A percentile compares a stretch with the other conserved stretches of the same genome.
Evolutionary conservation across 2,797 vertebrate genomes (phyloP).

Genomic region (Podarcis siculus): DNA sequence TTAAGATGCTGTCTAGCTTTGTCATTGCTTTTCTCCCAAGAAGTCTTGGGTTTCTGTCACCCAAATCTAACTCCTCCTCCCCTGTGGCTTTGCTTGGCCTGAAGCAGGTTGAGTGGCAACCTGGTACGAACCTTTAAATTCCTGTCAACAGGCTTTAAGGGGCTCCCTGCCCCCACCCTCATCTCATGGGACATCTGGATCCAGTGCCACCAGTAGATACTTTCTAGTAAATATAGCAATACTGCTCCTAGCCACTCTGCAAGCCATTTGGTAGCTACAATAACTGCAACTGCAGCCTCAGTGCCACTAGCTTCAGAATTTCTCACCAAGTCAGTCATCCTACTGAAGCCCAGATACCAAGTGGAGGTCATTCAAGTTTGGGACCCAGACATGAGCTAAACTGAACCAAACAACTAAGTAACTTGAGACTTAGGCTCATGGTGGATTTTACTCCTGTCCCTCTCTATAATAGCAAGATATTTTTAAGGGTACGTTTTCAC

Average conservation of each 20-base stretch:
- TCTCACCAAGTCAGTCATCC: not conserved
- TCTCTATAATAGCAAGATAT: not conserved
- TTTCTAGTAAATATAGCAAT: not conserved
- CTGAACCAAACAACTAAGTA: not conserved
- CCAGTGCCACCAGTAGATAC: not conserved
- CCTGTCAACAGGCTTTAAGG: not conserved
- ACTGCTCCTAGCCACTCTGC: not conserved
- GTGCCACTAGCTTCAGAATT: not conserved
- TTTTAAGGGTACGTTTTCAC: not conserved
- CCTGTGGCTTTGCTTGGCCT: not conserved
- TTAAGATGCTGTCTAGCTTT: no score
- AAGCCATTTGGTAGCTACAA: not conserved
- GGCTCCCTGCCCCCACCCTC: not conserved
- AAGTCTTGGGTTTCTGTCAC: not conserved
- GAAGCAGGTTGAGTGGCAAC: not conserved
- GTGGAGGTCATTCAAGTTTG: no score
- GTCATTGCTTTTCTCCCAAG: no score
- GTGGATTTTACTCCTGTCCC: not conserved
- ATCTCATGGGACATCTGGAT: not conserved
- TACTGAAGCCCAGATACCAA: not conserved
- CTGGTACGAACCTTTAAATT: not conserved
- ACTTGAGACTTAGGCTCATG: not conserved
- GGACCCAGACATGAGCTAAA: not conserved
- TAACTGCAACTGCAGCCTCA: not conserved
- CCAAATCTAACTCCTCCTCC: not conserved